A percentile compares a stretch with the other conserved stretches of the same genome.
phyloP scores from a whole-genome alignment of 2,113 vertebrate species.

The Corythornis madagascariensis region DNA sequence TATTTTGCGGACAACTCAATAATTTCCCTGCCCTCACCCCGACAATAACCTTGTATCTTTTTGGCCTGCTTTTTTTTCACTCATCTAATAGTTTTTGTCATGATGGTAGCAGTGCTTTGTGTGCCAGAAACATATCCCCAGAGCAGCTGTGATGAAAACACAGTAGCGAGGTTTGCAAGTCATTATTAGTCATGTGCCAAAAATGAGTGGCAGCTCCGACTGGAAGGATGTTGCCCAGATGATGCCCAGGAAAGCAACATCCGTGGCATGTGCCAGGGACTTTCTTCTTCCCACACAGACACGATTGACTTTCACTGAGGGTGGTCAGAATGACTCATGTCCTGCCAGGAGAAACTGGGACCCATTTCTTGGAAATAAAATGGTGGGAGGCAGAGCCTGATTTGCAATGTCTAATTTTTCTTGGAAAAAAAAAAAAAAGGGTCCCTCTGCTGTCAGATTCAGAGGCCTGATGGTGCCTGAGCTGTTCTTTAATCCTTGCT shows the following conservation, averaged over 20 bases:
- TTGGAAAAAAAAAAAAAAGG: background rate
- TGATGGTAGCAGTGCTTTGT: background rate
- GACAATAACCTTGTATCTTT: background rate
- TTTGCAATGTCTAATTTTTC: background rate
- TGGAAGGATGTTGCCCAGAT: background rate
- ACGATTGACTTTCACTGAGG: background rate
- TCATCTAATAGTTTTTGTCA: constrained; percentile 15
- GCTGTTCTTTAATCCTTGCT: background rate
- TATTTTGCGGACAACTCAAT: background rate
- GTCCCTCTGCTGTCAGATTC: background rate
- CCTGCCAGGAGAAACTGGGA: constrained; percentile 4
- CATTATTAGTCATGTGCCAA: constrained; percentile 30
- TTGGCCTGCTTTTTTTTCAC: background rate
- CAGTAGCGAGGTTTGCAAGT: constrained; percentile 42
- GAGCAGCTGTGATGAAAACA: constrained; percentile 36
- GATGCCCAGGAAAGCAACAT: background rate
- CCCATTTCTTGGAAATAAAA: background rate
- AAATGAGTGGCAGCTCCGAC: constrained; percentile 15
- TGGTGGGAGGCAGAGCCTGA: background rate
- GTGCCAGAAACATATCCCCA: constrained; percentile 40
- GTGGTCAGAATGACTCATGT: constrained; percentile 28
- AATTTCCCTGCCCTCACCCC: background rate
- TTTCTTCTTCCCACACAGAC: background rate
- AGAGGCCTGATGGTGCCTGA: background rate
- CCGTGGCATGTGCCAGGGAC: background rate